Percentiles rank a stretch among this genome's conserved stretches.
Evolutionary conservation across 2,888 invertebrate species (phyloP).

Genomic region (Pristionchus exspectatus): DNA sequence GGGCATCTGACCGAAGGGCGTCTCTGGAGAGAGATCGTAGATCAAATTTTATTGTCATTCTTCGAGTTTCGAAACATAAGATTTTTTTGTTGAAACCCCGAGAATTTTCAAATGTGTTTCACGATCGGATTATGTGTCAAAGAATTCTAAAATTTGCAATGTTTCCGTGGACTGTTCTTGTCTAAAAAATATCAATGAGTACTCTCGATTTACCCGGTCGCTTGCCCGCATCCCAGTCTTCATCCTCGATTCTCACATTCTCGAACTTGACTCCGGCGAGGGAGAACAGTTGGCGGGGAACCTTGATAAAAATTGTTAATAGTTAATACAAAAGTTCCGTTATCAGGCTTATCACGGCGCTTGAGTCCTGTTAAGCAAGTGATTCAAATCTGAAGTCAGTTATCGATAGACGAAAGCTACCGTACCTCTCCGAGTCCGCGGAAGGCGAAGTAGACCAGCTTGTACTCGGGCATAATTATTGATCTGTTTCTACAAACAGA

Average conservation of each 20-base stretch:
- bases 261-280: slow-evolving; percentile 60
- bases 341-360: background rate
- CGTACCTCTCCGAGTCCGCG: slow-evolving; percentile 53
- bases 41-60: background rate
- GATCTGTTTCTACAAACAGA: background rate
- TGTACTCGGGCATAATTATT: slow-evolving; percentile 17
- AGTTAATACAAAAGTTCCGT: background rate
- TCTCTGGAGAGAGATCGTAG: slow-evolving; percentile 32
- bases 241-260: slow-evolving; percentile 58
- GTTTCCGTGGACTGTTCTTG: too few relatives aligned
- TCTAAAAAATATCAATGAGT: background rate
- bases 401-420: background rate
- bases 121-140: too few relatives aligned
- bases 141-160: too few relatives aligned
- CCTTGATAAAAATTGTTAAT: background rate
- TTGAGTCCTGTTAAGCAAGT: background rate
- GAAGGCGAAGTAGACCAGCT: slow-evolving; percentile 34
- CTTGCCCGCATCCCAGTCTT: slow-evolving; percentile 18
- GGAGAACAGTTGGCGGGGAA: slow-evolving; percentile 58
- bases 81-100: background rate
- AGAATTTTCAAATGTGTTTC: background rate
- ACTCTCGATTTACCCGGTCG: background rate
- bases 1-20: slow-evolving; percentile 39
- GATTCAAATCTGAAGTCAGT: background rate
- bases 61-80: background rate